A percentile compares a stretch with the other conserved stretches of the same genome.
Evolutionary conservation across 2,797 vertebrate species (phyloP).

Genomic region (Kryptopterus vitreolus): DNA sequence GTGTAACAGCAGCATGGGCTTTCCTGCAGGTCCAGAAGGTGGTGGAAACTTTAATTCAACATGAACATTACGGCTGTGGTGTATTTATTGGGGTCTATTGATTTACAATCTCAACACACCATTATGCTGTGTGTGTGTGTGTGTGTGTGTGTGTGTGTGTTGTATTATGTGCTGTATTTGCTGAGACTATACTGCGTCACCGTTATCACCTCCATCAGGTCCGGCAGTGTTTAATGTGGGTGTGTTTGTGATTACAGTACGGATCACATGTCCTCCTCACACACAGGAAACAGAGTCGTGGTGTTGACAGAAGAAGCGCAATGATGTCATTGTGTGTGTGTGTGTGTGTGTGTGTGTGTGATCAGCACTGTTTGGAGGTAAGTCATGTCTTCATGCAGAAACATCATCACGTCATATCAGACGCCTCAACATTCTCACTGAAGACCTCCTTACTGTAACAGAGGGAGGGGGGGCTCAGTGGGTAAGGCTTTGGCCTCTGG

Average conservation of each 20-base stretch:
- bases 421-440: too few species aligned
- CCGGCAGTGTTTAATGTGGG: conserved; percentile 14
- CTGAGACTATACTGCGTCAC: neutral
- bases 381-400: too few species aligned
- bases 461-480: too few species aligned
- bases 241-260: conserved; percentile 30
- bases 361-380: too few species aligned
- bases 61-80: neutral
- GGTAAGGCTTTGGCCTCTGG: too few species aligned
- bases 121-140: neutral
- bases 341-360: too few species aligned
- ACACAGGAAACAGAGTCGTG: neutral
- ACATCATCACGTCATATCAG: too few species aligned
- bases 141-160: neutral
- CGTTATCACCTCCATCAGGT: neutral
- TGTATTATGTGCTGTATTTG: neutral
- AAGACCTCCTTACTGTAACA: too few species aligned
- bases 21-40: too few species aligned
- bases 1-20: too few species aligned
- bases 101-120: neutral
- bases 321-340: neutral
- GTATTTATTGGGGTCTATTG: neutral
- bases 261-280: conserved; percentile 24
- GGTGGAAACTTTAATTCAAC: neutral
- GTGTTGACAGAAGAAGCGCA: neutral